Percentiles rank a stretch among this genome's conserved stretches.
Conservation (phyloP, 1,140 invertebrate genomes). For the Batillaria attramentaria region DNA sequence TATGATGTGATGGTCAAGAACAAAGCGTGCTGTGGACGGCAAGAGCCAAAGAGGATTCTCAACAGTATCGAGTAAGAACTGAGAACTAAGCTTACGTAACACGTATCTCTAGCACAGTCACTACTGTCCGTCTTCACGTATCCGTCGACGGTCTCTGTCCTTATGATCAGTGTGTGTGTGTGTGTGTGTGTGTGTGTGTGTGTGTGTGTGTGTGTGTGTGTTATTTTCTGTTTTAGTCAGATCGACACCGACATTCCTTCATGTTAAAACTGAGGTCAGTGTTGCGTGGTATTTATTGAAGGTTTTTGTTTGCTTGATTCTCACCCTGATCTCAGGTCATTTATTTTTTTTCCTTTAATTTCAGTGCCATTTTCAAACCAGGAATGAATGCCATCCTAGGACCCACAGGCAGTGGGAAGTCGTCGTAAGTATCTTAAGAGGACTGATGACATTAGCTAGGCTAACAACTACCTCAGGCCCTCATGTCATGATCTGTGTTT, state of each 20-base stretch:
- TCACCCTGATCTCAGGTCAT: no score
- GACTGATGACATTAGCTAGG: no score
- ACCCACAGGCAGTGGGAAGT: conserved; percentile 71
- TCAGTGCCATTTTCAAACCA: conserved; percentile 68
- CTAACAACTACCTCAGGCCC: no score
- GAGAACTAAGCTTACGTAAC: background rate
- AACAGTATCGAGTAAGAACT: conserved; percentile 55
- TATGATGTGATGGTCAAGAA: conserved; percentile 51
- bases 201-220: no score
- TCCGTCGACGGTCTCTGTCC: no score
- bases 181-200: no score
- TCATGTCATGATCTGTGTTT: no score
- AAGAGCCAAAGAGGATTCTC: conserved; percentile 50
- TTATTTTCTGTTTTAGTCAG: no score
- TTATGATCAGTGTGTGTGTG: no score
- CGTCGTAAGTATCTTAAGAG: conserved; percentile 68
- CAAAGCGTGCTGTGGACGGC: conserved; percentile 47
- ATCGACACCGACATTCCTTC: no score
- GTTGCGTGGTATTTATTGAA: background rate
- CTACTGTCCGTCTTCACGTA: no score
- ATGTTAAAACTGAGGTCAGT: no score
- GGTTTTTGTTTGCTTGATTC: background rate
- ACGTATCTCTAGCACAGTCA: background rate
- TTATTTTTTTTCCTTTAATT: conserved; percentile 37
- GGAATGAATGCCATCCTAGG: conserved; percentile 72